Evolutionary conservation across 2,797 vertebrate genomes (phyloP).

Genomic region (Petrocephalus sullivani): DNA sequence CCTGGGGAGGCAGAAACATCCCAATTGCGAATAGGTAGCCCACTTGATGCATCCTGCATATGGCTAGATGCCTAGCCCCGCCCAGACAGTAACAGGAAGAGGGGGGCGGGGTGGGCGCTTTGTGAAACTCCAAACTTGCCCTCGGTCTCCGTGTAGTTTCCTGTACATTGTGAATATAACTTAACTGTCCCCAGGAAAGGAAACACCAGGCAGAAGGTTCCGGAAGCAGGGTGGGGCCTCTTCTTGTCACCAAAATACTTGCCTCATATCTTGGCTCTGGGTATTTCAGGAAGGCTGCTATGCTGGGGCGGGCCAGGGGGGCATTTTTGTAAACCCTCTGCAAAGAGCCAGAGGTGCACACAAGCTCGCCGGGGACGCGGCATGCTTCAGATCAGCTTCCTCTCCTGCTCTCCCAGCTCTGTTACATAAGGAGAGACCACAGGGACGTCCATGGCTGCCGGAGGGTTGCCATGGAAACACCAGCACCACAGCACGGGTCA

Average conservation of each 20-base stretch:
- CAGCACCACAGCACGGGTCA: conserved; percentile 1
- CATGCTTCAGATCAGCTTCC: background rate
- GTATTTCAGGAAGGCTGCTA: background rate
- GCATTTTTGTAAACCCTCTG: background rate
- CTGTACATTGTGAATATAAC: background rate
- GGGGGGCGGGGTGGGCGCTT: background rate
- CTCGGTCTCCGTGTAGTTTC: background rate
- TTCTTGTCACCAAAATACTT: background rate
- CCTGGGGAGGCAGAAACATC: background rate
- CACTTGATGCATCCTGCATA: background rate
- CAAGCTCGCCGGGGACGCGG: background rate
- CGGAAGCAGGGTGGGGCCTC: background rate
- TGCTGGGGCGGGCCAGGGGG: background rate
- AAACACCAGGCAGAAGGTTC: background rate
- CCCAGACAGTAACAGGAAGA: background rate
- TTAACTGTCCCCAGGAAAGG: background rate
- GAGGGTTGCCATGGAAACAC: conserved; percentile 22
- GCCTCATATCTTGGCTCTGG: background rate
- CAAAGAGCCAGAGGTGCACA: background rate
- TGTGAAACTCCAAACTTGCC: background rate
- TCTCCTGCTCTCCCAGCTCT: background rate
- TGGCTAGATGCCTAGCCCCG: background rate
- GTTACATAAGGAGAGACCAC: conserved; percentile 15
- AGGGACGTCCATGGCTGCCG: conserved; percentile 6
- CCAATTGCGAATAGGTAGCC: background rate